Conservation (phyloP, 2,888 invertebrate genomes). For the Micropterix aruncella region DNA sequence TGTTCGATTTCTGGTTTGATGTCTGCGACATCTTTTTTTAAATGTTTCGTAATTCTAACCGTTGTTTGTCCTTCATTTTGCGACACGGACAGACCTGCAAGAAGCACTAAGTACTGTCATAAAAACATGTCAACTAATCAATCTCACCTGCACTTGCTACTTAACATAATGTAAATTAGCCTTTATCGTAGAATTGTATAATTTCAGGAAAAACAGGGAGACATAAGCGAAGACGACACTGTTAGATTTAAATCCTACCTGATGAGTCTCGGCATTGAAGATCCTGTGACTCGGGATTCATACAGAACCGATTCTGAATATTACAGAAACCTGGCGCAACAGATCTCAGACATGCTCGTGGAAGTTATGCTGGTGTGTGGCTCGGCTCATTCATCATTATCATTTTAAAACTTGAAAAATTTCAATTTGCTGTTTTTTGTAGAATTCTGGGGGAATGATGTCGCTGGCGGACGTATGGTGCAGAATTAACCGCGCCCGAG, state of each 20-base stretch:
- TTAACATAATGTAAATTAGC: too few species aligned
- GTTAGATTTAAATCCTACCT: slow-evolving; percentile 91
- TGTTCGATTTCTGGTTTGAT: too few species aligned
- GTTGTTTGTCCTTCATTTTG: too few species aligned
- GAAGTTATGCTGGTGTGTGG: slow-evolving; percentile 60
- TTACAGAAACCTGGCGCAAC: slow-evolving; percentile 69
- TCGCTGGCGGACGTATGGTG: slow-evolving; percentile 94
- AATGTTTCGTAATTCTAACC: too few species aligned
- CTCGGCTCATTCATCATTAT: slow-evolving; percentile 4
- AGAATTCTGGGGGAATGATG: slow-evolving; percentile 94
- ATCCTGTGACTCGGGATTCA: slow-evolving; percentile 90
- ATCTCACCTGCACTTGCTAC: too few species aligned
- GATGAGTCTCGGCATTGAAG: slow-evolving; percentile 92
- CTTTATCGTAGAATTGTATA: too few species aligned
- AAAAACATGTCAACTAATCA: too few species aligned
- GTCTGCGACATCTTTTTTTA: too few species aligned
- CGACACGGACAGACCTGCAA: too few species aligned
- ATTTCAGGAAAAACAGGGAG: slow-evolving; percentile 75
- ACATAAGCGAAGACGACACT: slow-evolving; percentile 95
- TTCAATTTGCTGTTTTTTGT: slow-evolving; percentile 7
- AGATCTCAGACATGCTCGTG: slow-evolving; percentile 70
- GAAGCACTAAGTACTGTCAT: too few species aligned
- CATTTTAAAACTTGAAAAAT: neutral
- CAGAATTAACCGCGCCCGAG: slow-evolving; percentile 90
- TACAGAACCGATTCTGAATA: slow-evolving; percentile 78